phyloP scores from a whole-genome alignment of 2,797 vertebrate species.

The Orientallactaga sibirica region DNA sequence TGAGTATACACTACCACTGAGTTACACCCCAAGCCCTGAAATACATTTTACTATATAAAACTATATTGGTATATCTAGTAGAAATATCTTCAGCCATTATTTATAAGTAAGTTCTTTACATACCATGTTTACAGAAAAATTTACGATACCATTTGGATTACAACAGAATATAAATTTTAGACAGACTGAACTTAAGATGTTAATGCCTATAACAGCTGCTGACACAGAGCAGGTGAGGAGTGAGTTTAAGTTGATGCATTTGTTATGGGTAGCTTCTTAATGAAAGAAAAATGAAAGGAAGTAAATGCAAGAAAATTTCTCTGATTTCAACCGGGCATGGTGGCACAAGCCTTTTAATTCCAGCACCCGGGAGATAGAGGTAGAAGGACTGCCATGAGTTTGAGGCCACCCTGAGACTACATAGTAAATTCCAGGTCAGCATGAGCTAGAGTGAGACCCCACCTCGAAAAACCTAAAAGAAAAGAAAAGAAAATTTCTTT shows the following conservation, averaged over 20 bases:
- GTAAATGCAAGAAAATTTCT: neutral
- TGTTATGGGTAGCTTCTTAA: neutral
- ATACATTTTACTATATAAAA: slow-evolving; percentile 30
- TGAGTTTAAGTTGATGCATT: neutral
- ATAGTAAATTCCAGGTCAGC: too few species aligned
- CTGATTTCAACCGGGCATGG: too few species aligned
- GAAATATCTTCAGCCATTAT: neutral
- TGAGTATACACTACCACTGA: neutral
- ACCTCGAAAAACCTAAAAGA: too few species aligned
- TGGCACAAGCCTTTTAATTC: too few species aligned
- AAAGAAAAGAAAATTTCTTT: slow-evolving; percentile 5
- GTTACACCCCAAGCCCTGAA: neutral
- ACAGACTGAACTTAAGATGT: neutral
- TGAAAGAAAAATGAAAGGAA: neutral
- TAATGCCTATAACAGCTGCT: neutral
- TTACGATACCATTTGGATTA: slow-evolving; percentile 31
- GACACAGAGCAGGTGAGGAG: neutral
- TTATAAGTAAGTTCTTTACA: slow-evolving; percentile 30
- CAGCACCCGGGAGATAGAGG: too few species aligned
- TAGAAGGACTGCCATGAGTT: too few species aligned
- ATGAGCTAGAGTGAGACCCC: too few species aligned
- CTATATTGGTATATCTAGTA: neutral
- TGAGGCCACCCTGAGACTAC: too few species aligned
- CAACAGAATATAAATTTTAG: neutral
- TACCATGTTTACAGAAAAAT: slow-evolving; percentile 7